Base-by-base conservation (phyloP, 2,113 vertebrate genomes). In the Lophius piscatorius region DNA sequence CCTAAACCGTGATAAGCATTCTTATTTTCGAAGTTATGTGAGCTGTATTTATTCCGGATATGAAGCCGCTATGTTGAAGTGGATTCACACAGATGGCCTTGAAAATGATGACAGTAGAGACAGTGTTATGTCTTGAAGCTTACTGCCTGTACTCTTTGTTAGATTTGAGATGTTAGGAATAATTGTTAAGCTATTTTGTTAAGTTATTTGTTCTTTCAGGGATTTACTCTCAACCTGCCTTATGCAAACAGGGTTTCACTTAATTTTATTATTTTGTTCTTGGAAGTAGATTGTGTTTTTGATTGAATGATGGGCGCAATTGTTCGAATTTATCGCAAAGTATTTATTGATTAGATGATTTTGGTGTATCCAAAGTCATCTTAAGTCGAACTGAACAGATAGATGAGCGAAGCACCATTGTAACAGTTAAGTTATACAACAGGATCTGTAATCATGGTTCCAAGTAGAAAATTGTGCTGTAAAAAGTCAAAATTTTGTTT, bases 271-370 rank as follows among this genome's bases (percentile, higher is more conserved):
- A 22, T 65, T 60, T 55, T 72, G 1, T 56, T 58, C 11, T 29
- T 23, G 33, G 54, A 48, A 38, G 47, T 55, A 39, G 14, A 36
- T 9, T 40, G 52, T 70, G 38, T 47, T 63, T 12, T 5, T 75
- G 73, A 79, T 67, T 48, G 76, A 81, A 70, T 14, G 22, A 18
- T 22, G 6, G 14, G 41, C 67, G 22, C 24, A 55, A 20, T 45
- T 66, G 10, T 38, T 76, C 33, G 67, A 68, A 82, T 61, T 82
- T 83, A 78, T 71, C 81, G 12, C 45, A 14, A 51, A n/a, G 5
- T 80, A 75, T 85, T 88, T 77, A 78, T 82, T 57, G 2, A 61
- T 69, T 44, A 5, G 16, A 34, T 57, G 22, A 22, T 57, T 57
- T 71, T 46, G 63, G 36, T 14, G 63, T 84, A n/a, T n/a, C n/a